These are phyloP conservation scores for Amniataba percoides DNA, from an alignment of 2,797 vertebrate species.

Conservation along the genomic window DNA sequence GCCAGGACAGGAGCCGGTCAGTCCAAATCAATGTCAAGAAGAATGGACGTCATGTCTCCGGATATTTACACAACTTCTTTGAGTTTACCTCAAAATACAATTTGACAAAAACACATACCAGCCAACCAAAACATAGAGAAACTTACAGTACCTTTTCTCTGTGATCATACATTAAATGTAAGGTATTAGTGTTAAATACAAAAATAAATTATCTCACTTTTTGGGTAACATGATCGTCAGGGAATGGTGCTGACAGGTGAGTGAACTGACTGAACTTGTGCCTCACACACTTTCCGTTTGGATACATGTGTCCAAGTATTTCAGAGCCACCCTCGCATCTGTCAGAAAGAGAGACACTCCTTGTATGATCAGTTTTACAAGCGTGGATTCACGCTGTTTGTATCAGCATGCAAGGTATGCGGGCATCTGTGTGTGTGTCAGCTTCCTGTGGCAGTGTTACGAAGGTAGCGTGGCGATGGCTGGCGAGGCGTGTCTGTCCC, in stretches of 20 bases:
- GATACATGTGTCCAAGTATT: neutral
- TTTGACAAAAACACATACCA: neutral
- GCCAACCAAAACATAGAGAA: neutral
- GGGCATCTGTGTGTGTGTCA: constrained; percentile 62
- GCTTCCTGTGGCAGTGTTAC: constrained; percentile 46
- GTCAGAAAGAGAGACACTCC: constrained; percentile 31
- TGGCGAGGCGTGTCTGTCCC: constrained; percentile 68
- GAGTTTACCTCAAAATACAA: neutral
- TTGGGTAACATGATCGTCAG: neutral
- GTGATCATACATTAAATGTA: neutral
- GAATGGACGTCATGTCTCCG: neutral
- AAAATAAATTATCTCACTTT: neutral
- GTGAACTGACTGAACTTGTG: constrained; percentile 2
- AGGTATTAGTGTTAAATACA: neutral
- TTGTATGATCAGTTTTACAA: constrained; percentile 10
- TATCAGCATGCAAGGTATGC: constrained; percentile 42
- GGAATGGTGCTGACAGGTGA: neutral
- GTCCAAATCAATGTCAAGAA: constrained; percentile 13
- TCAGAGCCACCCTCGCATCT: neutral
- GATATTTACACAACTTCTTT: neutral
- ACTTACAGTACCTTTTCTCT: neutral
- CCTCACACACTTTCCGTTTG: neutral
- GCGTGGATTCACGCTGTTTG: constrained; percentile 8
- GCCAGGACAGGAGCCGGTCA: neutral
- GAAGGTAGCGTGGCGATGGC: constrained; percentile 13